Conservation (phyloP, 2,797 vertebrate species). For the Darevskia nairensis region DNA sequence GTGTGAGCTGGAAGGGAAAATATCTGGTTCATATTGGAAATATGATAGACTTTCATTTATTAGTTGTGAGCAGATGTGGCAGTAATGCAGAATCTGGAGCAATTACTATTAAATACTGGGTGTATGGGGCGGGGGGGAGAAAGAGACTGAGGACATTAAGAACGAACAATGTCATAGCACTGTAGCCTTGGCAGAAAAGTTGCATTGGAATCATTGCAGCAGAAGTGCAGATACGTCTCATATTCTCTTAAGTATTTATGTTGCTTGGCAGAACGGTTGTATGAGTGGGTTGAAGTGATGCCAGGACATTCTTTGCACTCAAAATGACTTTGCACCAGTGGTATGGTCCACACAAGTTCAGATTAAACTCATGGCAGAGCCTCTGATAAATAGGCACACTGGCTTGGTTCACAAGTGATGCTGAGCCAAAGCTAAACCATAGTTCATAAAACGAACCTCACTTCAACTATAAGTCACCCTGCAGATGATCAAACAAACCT, state of each 20-base stretch:
- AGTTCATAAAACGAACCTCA: too few species aligned
- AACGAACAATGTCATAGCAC: constrained; percentile 9
- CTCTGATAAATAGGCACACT: neutral
- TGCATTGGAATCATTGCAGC: neutral
- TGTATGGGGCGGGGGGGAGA: neutral
- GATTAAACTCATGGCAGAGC: neutral
- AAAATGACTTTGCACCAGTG: constrained; percentile 17
- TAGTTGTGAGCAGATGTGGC: neutral
- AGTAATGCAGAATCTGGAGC: constrained; percentile 22
- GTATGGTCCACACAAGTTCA: neutral
- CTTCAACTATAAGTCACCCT: too few species aligned
- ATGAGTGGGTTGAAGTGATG: constrained; percentile 3
- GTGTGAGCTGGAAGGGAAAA: constrained; percentile 36
- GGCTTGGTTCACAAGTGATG: neutral
- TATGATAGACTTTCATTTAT: constrained; percentile 45
- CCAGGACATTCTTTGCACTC: neutral
- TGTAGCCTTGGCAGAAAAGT: constrained; percentile 7
- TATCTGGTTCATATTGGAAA: constrained; percentile 31
- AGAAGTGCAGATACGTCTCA: neutral
- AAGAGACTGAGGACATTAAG: neutral
- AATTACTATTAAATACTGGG: constrained; percentile 25
- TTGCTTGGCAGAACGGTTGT: constrained; percentile 9
- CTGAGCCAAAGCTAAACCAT: too few species aligned
- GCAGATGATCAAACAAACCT: too few species aligned
- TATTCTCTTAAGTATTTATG: constrained; percentile 23